Base-by-base conservation (phyloP, 1,140 invertebrate genomes). In the Drosophila azteca region DNA sequence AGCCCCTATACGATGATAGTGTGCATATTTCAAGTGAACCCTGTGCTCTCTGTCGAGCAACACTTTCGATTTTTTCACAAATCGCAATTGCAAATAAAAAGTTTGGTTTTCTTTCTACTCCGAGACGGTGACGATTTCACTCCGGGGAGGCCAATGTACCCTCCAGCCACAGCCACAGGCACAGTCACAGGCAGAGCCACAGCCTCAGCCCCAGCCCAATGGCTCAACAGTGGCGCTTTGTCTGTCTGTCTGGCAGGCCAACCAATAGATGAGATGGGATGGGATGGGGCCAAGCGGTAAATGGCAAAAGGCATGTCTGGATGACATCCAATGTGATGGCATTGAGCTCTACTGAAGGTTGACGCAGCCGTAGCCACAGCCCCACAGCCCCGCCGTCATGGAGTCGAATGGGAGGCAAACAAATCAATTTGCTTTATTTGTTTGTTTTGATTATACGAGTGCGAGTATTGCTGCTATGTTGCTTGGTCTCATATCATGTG, bases 11-110 rank as follows among this genome's bases (percentile, higher is more conserved):
- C n/a, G 46, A 29, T 29, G 57, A 45, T 20, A 24, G n/a, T 69
- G 55, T 54, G 39, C 51, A 62, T 63, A 39, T 60, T 77, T 52
- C 43, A 50, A 59, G 46, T 77, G 68, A 74, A 51, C 62, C 31
- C 51, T 39, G 2, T 46, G 45, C 44, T 46, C 64, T 75, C 52
- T 24, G 57, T 29, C 29, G 49, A 4, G 66, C 35, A 70, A 60
- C 75, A 87, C 82, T 87, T 88, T 87, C 82, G 82, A 82, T 87
- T 87, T 85, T 87, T 63, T 70, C 78, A 65, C 66, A 65, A 61
- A 57, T 48, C 70, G 11, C 69, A 68, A 60, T 43, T 46, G 55
- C 43, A 83, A 73, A 83, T 61, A 64, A 74, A 74, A 78, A 64
- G 60, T 51, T 24, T 57, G 44, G 13, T 45, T 26, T 41, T 57